phyloP scores from a whole-genome alignment of 1,140 invertebrate genomes.

The Leptopilina boulardi region DNA sequence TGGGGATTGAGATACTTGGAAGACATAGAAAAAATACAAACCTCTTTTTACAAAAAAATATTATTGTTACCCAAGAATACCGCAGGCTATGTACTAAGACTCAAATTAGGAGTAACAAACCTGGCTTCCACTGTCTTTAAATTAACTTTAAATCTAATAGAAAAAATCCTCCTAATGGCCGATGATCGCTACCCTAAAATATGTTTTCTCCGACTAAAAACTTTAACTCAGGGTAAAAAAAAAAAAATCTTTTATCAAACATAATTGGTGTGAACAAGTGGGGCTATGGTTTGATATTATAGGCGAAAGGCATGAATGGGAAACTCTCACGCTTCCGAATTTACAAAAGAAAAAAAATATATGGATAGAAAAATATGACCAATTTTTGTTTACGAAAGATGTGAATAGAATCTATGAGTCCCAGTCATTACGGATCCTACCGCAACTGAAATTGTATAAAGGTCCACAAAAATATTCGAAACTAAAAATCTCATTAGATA shows the following conservation, averaged over 20 bases:
- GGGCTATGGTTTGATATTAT: background rate
- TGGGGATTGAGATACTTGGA: background rate
- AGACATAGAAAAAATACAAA: background rate
- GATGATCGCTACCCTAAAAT: too few species aligned
- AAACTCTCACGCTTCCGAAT: background rate
- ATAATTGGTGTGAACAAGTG: background rate
- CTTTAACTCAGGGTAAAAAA: background rate
- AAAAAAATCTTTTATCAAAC: background rate
- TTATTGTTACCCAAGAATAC: background rate
- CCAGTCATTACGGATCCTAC: background rate
- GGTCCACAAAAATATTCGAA: background rate
- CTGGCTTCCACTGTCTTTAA: background rate
- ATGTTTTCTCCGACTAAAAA: background rate
- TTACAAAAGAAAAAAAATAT: background rate
- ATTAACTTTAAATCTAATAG: background rate
- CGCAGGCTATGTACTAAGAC: background rate
- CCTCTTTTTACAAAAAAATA: background rate
- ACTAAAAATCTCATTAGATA: background rate
- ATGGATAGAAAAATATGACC: background rate
- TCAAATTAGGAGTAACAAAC: background rate
- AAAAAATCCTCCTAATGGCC: background rate
- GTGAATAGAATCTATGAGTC: background rate
- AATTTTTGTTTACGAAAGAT: background rate
- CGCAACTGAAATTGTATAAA: background rate
- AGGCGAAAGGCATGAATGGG: background rate